Conservation (phyloP, 1,140 invertebrate genomes). For the Leptinotarsa lineolata region DNA sequence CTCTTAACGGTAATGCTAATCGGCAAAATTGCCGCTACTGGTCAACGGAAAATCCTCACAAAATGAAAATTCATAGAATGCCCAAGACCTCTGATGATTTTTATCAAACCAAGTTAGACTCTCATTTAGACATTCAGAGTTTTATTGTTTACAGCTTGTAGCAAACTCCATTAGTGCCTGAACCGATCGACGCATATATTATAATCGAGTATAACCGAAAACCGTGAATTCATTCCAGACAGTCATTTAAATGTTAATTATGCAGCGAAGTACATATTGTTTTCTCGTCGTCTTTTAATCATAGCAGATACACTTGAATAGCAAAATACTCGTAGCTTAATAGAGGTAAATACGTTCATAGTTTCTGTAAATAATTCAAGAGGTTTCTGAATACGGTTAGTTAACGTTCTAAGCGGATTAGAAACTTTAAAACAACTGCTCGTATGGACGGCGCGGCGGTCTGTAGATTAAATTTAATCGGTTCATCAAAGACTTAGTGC, state of each 20-base stretch:
- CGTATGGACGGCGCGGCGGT: background rate
- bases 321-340: background rate
- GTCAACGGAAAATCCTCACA: too few species aligned
- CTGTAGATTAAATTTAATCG: background rate
- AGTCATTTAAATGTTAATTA: background rate
- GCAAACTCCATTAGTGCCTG: too few species aligned
- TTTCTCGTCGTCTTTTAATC: background rate
- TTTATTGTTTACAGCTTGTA: too few species aligned
- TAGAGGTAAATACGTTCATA: background rate
- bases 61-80: too few species aligned
- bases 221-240: background rate
- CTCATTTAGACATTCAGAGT: too few species aligned
- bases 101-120: too few species aligned
- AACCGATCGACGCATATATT: too few species aligned
- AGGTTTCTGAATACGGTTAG: background rate
- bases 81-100: too few species aligned
- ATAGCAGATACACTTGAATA: background rate
- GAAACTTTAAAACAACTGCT: background rate
- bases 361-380: conserved; percentile 1
- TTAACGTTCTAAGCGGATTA: background rate
- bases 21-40: too few species aligned
- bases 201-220: too few species aligned
- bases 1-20: too few species aligned
- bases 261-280: background rate
- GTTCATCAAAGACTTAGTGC: background rate